Conservation (phyloP, 2,113 vertebrate genomes). For the Willisornis vidua region DNA sequence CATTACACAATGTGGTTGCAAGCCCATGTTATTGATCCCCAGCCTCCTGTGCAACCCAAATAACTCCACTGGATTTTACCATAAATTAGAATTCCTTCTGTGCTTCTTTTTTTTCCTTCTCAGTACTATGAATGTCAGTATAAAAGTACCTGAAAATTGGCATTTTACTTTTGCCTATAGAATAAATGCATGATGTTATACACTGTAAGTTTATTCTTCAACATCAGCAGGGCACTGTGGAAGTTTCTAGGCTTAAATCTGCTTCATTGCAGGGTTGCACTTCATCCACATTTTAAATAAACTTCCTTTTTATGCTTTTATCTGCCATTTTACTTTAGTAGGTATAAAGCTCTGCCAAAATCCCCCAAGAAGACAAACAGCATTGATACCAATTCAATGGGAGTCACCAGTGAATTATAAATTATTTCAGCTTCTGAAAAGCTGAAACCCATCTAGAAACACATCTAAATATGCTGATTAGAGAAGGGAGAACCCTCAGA, state of each 20-base stretch:
- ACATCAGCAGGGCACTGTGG: background rate
- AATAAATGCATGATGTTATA: conserved; percentile 17
- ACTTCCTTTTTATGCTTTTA: background rate
- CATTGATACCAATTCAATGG: too few species aligned
- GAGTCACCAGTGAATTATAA: background rate
- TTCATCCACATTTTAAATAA: background rate
- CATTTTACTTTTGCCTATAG: conserved; percentile 10
- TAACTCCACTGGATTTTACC: background rate
- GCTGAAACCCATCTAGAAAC: background rate
- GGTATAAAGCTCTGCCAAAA: background rate
- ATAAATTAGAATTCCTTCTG: conserved; percentile 9
- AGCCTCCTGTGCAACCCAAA: conserved; percentile 40
- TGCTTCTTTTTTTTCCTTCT: background rate
- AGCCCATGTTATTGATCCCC: conserved; percentile 4
- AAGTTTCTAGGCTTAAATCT: background rate
- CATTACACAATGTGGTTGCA: background rate
- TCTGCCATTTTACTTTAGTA: background rate
- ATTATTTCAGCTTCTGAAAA: background rate
- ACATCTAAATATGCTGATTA: background rate
- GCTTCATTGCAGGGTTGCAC: background rate
- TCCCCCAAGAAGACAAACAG: background rate
- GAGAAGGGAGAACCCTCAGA: background rate
- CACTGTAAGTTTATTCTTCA: background rate
- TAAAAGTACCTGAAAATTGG: background rate
- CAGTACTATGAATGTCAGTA: background rate